phyloP scores from a whole-genome alignment of 2,888 invertebrate species.

The Minunthozetes semirufus region DNA sequence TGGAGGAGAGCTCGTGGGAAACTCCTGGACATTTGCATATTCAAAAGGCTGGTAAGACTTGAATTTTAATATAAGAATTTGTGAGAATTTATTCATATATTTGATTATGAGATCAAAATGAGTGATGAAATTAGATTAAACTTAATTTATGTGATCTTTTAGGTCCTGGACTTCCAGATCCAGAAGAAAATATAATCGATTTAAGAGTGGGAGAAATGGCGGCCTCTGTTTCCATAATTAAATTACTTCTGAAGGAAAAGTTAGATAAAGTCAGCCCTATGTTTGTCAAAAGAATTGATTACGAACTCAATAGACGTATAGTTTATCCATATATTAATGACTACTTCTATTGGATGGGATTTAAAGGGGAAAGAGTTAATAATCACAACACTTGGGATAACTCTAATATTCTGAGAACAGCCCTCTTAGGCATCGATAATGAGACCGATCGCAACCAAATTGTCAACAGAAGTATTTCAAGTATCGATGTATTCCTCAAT shows the following conservation, averaged over 20 bases:
- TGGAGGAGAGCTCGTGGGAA: slow-evolving; percentile 31
- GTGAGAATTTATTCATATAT: too few relatives aligned
- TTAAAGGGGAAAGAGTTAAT: slow-evolving; percentile 9
- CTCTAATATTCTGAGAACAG: slow-evolving; percentile 18
- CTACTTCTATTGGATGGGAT: slow-evolving; percentile 30
- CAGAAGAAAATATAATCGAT: slow-evolving; percentile 23
- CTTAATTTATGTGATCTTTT: neutral
- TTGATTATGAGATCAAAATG: too few relatives aligned
- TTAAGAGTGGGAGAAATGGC: slow-evolving; percentile 16
- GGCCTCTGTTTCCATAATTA: neutral
- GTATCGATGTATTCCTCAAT: slow-evolving; percentile 14
- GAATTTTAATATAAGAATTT: neutral
- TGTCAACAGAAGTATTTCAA: slow-evolving; percentile 14
- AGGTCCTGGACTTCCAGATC: slow-evolving; percentile 26
- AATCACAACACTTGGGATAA: slow-evolving; percentile 28
- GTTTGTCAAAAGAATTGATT: slow-evolving; percentile 20
- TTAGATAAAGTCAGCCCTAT: slow-evolving; percentile 22
- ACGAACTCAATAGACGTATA: slow-evolving; percentile 26
- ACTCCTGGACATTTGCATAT: slow-evolving; percentile 19
- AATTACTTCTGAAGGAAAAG: slow-evolving; percentile 17
- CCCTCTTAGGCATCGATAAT: slow-evolving; percentile 15
- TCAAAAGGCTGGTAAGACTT: neutral
- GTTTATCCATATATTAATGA: slow-evolving; percentile 11
- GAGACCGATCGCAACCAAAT: neutral
- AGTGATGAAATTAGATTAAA: neutral